These are phyloP conservation scores for Rhea americana DNA, from an alignment of 2,113 vertebrate genomes.

Conservation along the genomic window DNA sequence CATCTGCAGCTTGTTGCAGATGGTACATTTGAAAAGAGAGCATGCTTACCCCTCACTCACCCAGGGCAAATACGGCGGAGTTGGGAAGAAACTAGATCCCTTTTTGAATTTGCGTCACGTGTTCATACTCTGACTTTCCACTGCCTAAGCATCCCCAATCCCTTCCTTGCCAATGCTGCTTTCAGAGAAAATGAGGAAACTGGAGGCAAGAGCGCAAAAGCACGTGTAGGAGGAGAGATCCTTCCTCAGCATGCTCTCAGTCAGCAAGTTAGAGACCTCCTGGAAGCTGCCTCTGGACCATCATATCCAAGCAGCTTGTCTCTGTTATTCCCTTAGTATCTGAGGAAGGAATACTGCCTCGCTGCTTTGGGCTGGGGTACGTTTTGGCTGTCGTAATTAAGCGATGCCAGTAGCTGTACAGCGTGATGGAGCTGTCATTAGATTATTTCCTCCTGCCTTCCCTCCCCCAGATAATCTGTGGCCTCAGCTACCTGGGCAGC, in stretches of 20 bases:
- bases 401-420: background rate
- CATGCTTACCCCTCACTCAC: background rate
- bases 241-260: background rate
- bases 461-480: background rate
- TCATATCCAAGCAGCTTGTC: background rate
- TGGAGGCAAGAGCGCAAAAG: background rate
- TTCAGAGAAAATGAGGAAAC: background rate
- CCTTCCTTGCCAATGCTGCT: background rate
- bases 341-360: fast-evolving
- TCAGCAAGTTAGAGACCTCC: background rate
- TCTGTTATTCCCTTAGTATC: background rate
- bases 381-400: background rate
- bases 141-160: background rate
- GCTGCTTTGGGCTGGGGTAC: background rate
- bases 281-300: background rate
- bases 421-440: conserved; percentile 4
- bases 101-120: background rate
- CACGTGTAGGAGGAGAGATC: background rate
- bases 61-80: background rate
- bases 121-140: background rate
- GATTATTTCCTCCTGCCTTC: background rate
- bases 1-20: background rate
- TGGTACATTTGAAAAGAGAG: background rate
- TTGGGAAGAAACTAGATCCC: background rate
- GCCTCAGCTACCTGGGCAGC: background rate